Evolutionary conservation across 2,888 invertebrate species (phyloP), one percentile per base, ranked within the genome.

Genomic region (Pandemis heparana): DNA sequence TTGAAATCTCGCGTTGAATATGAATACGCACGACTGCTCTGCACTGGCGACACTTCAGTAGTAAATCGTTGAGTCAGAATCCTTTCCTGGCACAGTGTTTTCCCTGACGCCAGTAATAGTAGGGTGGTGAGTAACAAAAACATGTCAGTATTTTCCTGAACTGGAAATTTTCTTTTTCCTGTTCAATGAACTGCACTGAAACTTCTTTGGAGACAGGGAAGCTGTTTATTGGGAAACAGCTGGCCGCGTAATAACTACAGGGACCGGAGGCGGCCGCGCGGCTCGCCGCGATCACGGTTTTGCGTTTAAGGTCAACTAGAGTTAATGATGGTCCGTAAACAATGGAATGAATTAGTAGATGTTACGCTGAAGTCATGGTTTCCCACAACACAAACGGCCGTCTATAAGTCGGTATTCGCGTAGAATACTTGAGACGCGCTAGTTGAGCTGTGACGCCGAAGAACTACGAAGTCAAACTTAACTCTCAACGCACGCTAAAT

Each of bases 221-320:
- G 83, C 83, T 86, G 85, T 81, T 84, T 77, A 79, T 84, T 79
- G 79, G 77, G 81, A 86, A 87, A 87, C 85, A 86, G 83, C 82
- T 87, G 83, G 79, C 80, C 79, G 78, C 80, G 85, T 85, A 88
- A 85, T 88, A 89, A 86, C 53, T 18, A 18, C 16, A 53, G 81
- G 81, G 81, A 81, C 80, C 80, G 77, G 80, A 81, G 83, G 83
- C 80, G 83, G 83, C 80, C 59, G 70, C 61, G 60, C 67, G 65
- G 80, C 79, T 83, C 80, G 81, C 78, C 81, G 70, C 70, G 69
- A 83, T 86, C 84, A 86, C 83, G 81, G 77, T 87, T 87, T 88
- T 89, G 87, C 86, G 85, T 80, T 87, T 86, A 89, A 87, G 86
- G 87, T 82, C 83, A 85, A 84, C 82, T 68, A 78, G 76, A 78